These are phyloP conservation scores for Azemiops feae DNA, from an alignment of 2,113 vertebrate genomes.

Conservation along the genomic window DNA sequence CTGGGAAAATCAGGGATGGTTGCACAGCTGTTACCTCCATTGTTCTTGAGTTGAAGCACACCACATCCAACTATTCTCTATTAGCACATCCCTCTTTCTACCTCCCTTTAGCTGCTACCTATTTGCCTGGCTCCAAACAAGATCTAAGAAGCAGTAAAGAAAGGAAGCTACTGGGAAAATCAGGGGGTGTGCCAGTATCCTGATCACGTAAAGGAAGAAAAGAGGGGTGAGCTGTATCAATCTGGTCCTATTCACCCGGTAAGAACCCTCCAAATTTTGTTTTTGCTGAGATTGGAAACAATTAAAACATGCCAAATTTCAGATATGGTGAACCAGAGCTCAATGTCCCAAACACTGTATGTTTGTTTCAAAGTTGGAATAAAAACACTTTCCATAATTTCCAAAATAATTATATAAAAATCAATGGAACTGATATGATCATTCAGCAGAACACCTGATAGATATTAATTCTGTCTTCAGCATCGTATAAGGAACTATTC, in stretches of 20 bases:
- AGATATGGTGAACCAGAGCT: too few species aligned
- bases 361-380: not conserved
- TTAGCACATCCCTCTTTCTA: not conserved
- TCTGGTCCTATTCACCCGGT: not conserved
- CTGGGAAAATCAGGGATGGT: not conserved
- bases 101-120: not conserved
- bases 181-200: not conserved
- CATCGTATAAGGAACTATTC: conserved; percentile 43
- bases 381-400: not conserved
- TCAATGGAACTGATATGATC: conserved; percentile 50
- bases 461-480: conserved; percentile 30
- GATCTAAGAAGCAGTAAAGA: not conserved
- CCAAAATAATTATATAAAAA: conserved; percentile 11
- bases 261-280: not conserved
- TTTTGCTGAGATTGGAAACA: not conserved
- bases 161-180: not conserved
- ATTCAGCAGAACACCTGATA: conserved; percentile 46
- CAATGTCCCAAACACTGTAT: not conserved
- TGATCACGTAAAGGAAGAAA: not conserved
- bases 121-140: not conserved
- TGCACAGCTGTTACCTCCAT: not conserved
- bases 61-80: not conserved
- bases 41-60: not conserved
- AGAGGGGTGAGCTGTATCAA: not conserved
- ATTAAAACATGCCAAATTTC: not conserved